phyloP scores from a whole-genome alignment of 2,888 invertebrate species.

The Lasioglossum morio region DNA sequence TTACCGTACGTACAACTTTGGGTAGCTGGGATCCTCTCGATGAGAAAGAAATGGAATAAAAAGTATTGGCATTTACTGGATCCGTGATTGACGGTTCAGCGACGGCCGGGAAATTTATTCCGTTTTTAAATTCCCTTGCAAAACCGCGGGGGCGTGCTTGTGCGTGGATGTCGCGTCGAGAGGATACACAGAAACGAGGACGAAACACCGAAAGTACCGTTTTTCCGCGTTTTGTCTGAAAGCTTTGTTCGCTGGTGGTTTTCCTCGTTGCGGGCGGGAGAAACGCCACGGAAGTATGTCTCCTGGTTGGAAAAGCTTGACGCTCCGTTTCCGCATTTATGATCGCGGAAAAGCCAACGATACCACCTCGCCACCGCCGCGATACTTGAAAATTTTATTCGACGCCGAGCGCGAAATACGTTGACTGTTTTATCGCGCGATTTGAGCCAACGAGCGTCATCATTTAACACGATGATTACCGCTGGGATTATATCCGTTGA shows the following conservation, averaged over 20 bases:
- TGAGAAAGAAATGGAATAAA: not conserved
- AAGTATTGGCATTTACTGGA: not conserved
- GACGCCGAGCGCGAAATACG: not conserved
- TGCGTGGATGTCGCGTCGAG: not conserved
- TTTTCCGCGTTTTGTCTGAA: constrained; percentile 58
- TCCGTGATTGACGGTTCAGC: not conserved
- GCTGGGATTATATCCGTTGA: not conserved
- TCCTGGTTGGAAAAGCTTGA: constrained; percentile 26
- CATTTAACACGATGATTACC: not conserved
- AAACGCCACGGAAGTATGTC: constrained; percentile 28
- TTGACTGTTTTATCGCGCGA: constrained; percentile 29
- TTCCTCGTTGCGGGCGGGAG: constrained; percentile 21
- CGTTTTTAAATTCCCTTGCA: constrained; percentile 39
- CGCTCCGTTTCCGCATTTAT: constrained; percentile 45
- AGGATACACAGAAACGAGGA: constrained; percentile 32
- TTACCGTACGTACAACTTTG: not conserved
- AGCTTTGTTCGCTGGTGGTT: constrained; percentile 52
- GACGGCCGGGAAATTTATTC: constrained; percentile 3
- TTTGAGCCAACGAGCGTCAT: not conserved
- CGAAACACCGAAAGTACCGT: constrained; percentile 52
- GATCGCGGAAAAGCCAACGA: constrained; percentile 36
- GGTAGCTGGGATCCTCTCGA: not conserved
- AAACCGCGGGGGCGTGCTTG: not conserved
- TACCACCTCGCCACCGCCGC: constrained; percentile 21
- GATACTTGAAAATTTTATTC: constrained; percentile 50